Base-by-base conservation (phyloP, 2,113 vertebrate genomes). In the Riparia riparia region DNA sequence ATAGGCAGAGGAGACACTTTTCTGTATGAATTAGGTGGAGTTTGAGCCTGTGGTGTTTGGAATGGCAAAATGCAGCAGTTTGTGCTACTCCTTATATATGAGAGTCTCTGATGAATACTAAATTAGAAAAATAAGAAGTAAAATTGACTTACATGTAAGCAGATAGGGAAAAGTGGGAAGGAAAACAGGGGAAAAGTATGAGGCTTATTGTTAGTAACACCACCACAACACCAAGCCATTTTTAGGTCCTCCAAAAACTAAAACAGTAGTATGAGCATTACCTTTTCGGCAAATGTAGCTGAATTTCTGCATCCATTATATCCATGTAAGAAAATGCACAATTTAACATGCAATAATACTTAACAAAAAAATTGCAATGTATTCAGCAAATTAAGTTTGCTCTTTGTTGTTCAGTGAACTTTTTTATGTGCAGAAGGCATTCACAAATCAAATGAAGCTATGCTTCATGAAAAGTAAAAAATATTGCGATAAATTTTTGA, bases 401-500 rank as follows among this genome's bases (percentile, higher is more conserved):
- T 86, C 90, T 91, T 88, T 81, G 21, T 77, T 82, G 76, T 77
- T 54, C 84, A 42, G 39, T 51, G 25, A 71, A 88, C n/a, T 71
- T 76, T 78, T 82, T 93, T 21, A 37, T 3, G 3, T 80, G 31
- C 64, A 74, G 58, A 87, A 95, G 58, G 79, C 66, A 93, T 49
- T 82, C 61, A 49, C 51, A 87, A 77, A 54, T 63, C 68, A 97
- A 72, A 94, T 18, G 61, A 83, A 90, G 17, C 11, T 31, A 58
- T 49, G 63, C 37, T 90, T 82, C 89, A 86, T 49, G 65, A 96
- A 86, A 16, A 94, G 92, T 77, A 89, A 95, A 81, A 95, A 94
- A 95, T 88, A 94, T 29, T 16, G 5, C 72, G 84, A 93, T 42
- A 87, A 71, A 88, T 86, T 92, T 97, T 93, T 94, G 73, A 97